Evolutionary conservation across 2,888 invertebrate species (phyloP).

Genomic region (Sthenelais limicola): DNA sequence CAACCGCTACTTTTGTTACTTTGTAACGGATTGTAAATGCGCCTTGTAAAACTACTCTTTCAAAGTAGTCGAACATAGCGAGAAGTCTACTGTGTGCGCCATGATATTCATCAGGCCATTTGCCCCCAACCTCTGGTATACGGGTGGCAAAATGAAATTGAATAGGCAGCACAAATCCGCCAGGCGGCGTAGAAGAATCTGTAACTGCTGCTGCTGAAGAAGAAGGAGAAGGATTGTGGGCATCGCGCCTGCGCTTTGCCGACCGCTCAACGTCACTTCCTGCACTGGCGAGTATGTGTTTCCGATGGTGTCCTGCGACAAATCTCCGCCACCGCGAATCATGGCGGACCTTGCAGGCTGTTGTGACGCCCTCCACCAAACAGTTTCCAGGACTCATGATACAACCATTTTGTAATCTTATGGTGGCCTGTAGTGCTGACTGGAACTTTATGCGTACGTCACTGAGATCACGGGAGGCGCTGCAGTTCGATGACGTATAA

Average conservation of each 20-base stretch:
- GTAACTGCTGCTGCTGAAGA: neutral
- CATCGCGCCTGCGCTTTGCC: constrained; percentile 27
- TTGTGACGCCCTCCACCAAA: constrained; percentile 47
- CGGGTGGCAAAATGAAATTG: constrained; percentile 47
- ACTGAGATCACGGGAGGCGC: constrained; percentile 19
- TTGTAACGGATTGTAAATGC: constrained; percentile 36
- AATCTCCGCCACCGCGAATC: constrained; percentile 20
- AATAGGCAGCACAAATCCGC: constrained; percentile 41
- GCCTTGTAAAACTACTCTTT: constrained; percentile 41
- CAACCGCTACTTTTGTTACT: constrained; percentile 26
- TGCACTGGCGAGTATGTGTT: constrained; percentile 28
- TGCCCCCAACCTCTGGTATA: constrained; percentile 44
- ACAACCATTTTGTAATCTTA: constrained; percentile 42
- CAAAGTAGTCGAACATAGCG: constrained; percentile 51
- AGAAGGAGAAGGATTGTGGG: neutral
- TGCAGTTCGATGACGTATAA: constrained; percentile 45
- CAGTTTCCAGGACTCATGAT: constrained; percentile 46
- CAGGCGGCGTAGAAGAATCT: neutral
- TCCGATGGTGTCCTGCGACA: constrained; percentile 19
- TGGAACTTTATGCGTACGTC: constrained; percentile 43
- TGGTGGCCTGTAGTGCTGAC: constrained; percentile 41
- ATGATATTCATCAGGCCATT: constrained; percentile 53
- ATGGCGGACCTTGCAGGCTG: constrained; percentile 28
- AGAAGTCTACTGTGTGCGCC: constrained; percentile 45
- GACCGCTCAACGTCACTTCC: constrained; percentile 18